Base-by-base conservation (phyloP, 2,797 vertebrate genomes). In the Dendrocincla fuliginosa region DNA sequence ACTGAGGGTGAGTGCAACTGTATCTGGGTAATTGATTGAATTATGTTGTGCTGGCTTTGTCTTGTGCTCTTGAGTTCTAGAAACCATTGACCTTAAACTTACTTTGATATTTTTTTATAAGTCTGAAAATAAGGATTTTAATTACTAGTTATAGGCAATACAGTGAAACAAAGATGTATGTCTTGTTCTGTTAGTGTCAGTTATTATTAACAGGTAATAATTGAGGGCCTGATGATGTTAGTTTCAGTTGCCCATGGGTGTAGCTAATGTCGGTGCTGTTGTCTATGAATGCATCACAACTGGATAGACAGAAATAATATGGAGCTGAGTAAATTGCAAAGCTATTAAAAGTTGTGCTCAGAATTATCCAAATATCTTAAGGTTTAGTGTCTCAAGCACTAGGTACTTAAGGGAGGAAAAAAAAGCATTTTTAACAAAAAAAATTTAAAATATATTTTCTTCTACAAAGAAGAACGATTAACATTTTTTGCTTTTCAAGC, bases 271-370 rank as follows among this genome's bases (percentile, higher is more conserved):
- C 44, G 5, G 20, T 33, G 18, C 33, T 60, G 20, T 27, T 50
- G 25, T 55, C 20, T 33, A 0, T 17, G 16, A 32, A 5, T 0
- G 1, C 64, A 9, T 46, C 41, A 10, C 18, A 10, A 2, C 37
- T 60, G 68, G 32, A 30, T 27, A 19, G 6, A 3, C 1, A 13
- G 46, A n/a, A 81, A 20, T 8, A 30, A 14, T 9, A 12, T 1
- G 10, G 33, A 64, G 17, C 33, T 49, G 18, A 75, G 18, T 74
- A 39, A 81, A 53, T 35, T 33, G 30, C 22, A 46, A 33, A 49
- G 22, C 19, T 60, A 4, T 56, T 64, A 28, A 35, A 80, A 61
- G 5, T 3, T 46, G 41, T 78, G 57, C 39, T 88, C 22, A 55
- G 70, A 75, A 90, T 35, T 6, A 57, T 35, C 22, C 35, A 73